Percentiles rank a stretch among this genome's conserved stretches.
These are phyloP conservation scores for Brachyptera risi DNA, from an alignment of 2,888 invertebrate species.

Conservation along the genomic window DNA sequence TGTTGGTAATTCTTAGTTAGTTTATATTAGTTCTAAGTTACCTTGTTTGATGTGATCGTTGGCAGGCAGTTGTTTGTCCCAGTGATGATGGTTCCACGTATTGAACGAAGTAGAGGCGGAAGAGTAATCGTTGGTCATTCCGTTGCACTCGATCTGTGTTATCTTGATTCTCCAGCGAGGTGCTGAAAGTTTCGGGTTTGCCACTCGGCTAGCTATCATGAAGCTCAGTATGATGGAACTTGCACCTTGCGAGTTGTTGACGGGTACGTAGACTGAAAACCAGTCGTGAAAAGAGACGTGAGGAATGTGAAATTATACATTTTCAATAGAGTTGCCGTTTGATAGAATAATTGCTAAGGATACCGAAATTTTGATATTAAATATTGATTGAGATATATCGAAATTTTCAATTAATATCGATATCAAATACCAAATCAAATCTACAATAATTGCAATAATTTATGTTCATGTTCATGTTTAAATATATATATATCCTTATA, in stretches of 20 bases:
- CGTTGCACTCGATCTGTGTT: slow-evolving; percentile 59
- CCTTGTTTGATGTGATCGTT: slow-evolving; percentile 11
- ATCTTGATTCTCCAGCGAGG: slow-evolving; percentile 56
- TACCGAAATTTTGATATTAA: no score
- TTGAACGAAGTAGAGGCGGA: not conserved
- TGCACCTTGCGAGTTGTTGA: not conserved
- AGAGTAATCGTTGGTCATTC: slow-evolving; percentile 38
- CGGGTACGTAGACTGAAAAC: slow-evolving; percentile 16
- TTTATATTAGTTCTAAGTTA: no score
- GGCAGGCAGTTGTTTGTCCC: not conserved
- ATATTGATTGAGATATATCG: no score
- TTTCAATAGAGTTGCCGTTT: no score
- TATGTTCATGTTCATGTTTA: no score
- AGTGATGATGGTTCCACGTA: not conserved
- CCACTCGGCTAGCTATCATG: not conserved
- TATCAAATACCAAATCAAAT: no score
- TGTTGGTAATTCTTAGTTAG: no score
- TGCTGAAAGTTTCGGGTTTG: slow-evolving; percentile 6
- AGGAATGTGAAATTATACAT: not conserved
- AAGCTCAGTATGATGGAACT: not conserved
- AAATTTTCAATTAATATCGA: no score
- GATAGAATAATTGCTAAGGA: not conserved
- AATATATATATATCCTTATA: no score
- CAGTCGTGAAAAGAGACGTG: no score
- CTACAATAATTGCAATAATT: no score